Percentiles rank a stretch among this genome's conserved stretches.
Conservation (phyloP, 1,140 invertebrate species). For the Diploscapter pachys region DNA sequence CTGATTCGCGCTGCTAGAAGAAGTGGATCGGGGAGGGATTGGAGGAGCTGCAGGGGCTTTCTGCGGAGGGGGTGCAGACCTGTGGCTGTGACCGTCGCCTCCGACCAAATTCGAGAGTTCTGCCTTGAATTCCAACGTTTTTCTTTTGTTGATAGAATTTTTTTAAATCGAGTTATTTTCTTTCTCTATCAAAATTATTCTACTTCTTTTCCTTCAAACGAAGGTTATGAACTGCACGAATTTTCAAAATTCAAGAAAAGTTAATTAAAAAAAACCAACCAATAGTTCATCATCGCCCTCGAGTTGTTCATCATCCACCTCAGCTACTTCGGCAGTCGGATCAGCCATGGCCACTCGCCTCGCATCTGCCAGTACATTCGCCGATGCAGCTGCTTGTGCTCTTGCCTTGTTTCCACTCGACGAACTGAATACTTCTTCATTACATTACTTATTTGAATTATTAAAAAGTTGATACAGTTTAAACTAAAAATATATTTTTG, state of each 20-base stretch:
- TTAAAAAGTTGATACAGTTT: not conserved
- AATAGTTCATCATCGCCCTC: slow-evolving; percentile 36
- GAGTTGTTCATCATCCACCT: slow-evolving; percentile 14
- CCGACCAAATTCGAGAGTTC: slow-evolving; percentile 12
- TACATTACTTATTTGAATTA: not conserved
- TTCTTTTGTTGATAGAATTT: not conserved
- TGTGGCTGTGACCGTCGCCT: not conserved
- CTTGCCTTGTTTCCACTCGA: not conserved
- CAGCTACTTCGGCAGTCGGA: slow-evolving; percentile 14
- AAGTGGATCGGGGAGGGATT: too few relatives aligned
- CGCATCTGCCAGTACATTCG: not conserved
- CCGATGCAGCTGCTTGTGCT: too few relatives aligned
- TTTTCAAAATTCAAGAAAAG: too few relatives aligned
- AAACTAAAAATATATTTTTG: not conserved
- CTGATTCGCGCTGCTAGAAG: too few relatives aligned
- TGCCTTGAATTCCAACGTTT: not conserved
- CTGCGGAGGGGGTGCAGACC: too few relatives aligned
- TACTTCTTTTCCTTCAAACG: not conserved
- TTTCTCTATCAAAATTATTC: not conserved
- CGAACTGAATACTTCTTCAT: not conserved
- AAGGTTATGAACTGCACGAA: too few relatives aligned
- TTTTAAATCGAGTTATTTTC: not conserved
- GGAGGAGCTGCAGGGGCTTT: too few relatives aligned
- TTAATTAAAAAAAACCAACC: not conserved
- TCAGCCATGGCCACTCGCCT: slow-evolving; percentile 20